These are phyloP conservation scores for Drosophila anomelani DNA, from an alignment of 2,888 invertebrate genomes.

Conservation along the genomic window DNA sequence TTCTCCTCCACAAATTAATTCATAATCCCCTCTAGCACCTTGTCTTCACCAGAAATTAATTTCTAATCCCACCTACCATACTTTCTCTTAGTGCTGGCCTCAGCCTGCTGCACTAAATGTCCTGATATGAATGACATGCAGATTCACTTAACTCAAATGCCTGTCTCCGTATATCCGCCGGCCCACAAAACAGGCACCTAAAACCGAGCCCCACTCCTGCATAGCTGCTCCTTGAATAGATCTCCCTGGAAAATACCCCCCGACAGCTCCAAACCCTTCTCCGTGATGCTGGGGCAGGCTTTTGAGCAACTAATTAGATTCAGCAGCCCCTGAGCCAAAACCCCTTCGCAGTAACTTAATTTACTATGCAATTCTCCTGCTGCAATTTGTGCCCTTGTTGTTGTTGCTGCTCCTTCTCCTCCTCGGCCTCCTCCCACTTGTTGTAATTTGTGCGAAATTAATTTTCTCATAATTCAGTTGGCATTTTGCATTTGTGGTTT, in stretches of 20 bases:
- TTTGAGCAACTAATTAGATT: constrained; percentile 75
- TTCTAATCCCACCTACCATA: neutral
- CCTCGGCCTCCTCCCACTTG: neutral
- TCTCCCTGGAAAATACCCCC: neutral
- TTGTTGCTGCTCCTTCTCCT: constrained; percentile 6
- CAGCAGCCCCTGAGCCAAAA: constrained; percentile 35
- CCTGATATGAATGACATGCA: constrained; percentile 72
- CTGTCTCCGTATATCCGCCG: constrained; percentile 34
- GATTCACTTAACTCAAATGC: constrained; percentile 66
- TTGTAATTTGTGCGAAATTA: constrained; percentile 64
- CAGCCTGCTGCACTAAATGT: constrained; percentile 57
- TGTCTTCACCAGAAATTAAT: too few relatives aligned
- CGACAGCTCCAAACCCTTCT: constrained; percentile 6
- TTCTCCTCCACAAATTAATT: neutral
- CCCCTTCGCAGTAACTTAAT: constrained; percentile 61
- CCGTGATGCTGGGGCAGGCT: constrained; percentile 56
- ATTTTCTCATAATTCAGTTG: constrained; percentile 77
- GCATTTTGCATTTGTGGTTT: constrained; percentile 67
- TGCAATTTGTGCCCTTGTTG: constrained; percentile 25
- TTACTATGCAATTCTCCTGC: constrained; percentile 64
- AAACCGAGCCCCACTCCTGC: neutral
- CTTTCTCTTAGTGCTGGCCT: constrained; percentile 20
- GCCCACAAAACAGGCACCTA: constrained; percentile 16
- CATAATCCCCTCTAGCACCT: rapidly evolving
- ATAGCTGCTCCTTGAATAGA: neutral